These are phyloP conservation scores for Parnassius mnemosyne DNA, from an alignment of 2,888 invertebrate genomes.

Conservation along the genomic window DNA sequence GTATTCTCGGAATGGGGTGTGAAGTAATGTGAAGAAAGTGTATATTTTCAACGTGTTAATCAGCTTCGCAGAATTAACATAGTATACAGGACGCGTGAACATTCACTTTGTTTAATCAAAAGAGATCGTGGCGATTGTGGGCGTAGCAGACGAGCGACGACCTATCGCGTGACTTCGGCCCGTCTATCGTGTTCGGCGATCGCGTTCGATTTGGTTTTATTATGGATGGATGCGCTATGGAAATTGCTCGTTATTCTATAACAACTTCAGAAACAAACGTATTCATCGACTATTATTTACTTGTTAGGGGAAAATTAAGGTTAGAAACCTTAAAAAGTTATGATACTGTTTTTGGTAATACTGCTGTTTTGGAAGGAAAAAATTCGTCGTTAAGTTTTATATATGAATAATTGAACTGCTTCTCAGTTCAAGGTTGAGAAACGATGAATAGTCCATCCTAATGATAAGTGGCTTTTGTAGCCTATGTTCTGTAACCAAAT, in stretches of 20 bases:
- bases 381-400: no score
- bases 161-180: conserved; percentile 11
- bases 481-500: no score
- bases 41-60: no score
- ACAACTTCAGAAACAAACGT: background rate
- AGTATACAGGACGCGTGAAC: background rate
- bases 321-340: no score
- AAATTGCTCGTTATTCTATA: conserved; percentile 7
- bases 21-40: no score
- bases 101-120: background rate
- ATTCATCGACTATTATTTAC: background rate
- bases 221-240: conserved; percentile 9
- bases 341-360: no score
- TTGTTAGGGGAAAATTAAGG: background rate
- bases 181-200: background rate
- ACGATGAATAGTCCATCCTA: no score
- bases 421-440: no score
- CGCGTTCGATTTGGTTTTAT: conserved; percentile 2
- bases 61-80: background rate
- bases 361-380: no score
- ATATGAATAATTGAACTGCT: no score
- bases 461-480: no score
- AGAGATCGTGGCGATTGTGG: background rate
- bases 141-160: conserved; percentile 9
- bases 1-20: no score